These are phyloP conservation scores for Lontra canadensis DNA, from an alignment of 2,113 vertebrate genomes.

Conservation along the genomic window DNA sequence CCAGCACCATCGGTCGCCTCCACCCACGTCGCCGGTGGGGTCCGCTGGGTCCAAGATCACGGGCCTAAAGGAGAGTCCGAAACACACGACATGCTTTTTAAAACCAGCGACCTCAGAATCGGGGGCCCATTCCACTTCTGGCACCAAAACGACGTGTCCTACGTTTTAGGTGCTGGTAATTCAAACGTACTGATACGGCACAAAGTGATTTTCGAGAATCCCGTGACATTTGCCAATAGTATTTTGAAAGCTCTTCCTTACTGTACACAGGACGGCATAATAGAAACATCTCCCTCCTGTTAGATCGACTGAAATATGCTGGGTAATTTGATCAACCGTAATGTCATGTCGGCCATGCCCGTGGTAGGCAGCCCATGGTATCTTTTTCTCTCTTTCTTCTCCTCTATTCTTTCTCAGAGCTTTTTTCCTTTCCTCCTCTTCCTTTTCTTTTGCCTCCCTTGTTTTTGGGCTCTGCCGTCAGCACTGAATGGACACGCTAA, in stretches of 20 bases:
- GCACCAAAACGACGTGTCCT: not conserved
- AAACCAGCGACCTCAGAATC: not conserved
- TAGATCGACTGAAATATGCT: not conserved
- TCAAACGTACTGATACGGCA: not conserved
- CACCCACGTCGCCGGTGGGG: slow-evolving; percentile 34
- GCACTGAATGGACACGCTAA: rapidly evolving
- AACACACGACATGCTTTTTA: not conserved
- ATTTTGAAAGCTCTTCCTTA: not conserved
- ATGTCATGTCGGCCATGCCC: rapidly evolving
- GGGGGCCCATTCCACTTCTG: not conserved
- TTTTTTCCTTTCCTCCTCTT: not conserved
- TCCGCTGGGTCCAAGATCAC: slow-evolving; percentile 70
- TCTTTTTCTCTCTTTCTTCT: too few relatives aligned
- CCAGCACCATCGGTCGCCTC: slow-evolving; percentile 65
- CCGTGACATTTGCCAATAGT: not conserved
- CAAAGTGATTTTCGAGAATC: not conserved
- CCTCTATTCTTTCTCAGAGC: not conserved
- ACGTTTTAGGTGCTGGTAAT: not conserved
- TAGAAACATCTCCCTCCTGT: not conserved
- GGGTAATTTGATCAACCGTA: not conserved
- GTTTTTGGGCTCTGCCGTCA: not conserved
- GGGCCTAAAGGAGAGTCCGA: not conserved
- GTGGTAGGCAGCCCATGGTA: rapidly evolving
- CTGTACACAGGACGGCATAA: rapidly evolving
- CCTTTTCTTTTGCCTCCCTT: not conserved